Evolutionary conservation across 2,888 invertebrate species (phyloP).

Genomic region (Gryllus longicercus): DNA sequence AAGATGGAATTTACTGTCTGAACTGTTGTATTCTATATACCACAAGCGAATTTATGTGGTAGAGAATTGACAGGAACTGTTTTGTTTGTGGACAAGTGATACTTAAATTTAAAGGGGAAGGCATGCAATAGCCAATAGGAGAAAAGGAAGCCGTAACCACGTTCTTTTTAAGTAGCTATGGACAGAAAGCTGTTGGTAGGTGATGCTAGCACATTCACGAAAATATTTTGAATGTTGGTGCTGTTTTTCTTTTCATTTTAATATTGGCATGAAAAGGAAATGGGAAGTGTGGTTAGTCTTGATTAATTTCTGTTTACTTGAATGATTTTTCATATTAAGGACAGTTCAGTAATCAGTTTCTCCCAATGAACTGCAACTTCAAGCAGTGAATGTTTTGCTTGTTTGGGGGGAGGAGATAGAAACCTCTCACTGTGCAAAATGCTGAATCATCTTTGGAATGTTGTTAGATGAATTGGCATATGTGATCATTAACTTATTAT

Average conservation of each 20-base stretch:
- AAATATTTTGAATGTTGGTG: slow-evolving; percentile 31
- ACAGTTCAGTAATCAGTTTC: slow-evolving; percentile 26
- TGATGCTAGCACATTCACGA: slow-evolving; percentile 17
- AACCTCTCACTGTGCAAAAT: slow-evolving; percentile 27
- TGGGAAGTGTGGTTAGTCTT: slow-evolving; percentile 2
- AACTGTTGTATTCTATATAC: neutral
- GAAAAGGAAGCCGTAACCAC: slow-evolving; percentile 24
- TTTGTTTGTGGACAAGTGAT: slow-evolving; percentile 1
- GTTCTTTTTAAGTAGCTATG: neutral
- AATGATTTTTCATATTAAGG: slow-evolving; percentile 11
- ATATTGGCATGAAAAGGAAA: slow-evolving; percentile 28
- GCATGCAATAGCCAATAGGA: slow-evolving; percentile 19
- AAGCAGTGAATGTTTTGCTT: slow-evolving; percentile 28
- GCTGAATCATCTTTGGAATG: slow-evolving; percentile 23
- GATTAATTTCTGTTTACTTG: slow-evolving; percentile 24
- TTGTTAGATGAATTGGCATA: slow-evolving; percentile 23
- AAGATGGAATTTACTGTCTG: slow-evolving; percentile 21
- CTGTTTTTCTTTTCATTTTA: slow-evolving; percentile 28
- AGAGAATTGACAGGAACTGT: neutral
- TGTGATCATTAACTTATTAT: slow-evolving; percentile 28
- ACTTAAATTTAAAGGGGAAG: slow-evolving; percentile 32
- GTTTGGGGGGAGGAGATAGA: slow-evolving; percentile 22
- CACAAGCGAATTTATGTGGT: neutral
- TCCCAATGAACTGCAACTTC: slow-evolving; percentile 26
- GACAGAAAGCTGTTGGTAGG: slow-evolving; percentile 22